Evolutionary conservation across 2,888 invertebrate species (phyloP), one percentile per base, ranked within the genome.

Genomic region (Trachelus tabidus): DNA sequence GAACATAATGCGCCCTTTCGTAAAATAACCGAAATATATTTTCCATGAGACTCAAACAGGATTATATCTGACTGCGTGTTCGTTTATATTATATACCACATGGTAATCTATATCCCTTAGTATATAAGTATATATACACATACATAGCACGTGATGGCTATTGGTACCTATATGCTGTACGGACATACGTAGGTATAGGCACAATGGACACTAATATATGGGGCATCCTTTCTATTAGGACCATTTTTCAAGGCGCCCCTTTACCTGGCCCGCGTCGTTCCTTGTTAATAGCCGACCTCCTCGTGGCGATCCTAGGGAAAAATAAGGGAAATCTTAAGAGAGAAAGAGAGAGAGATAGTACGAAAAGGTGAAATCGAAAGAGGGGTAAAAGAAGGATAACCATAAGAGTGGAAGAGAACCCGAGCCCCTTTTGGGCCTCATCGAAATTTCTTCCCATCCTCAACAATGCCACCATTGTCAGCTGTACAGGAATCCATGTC

Each of bases 181-280:
- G 34, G 31, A 77, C 73, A 74, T 34, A 30, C 74, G 23, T 30
- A 34, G 40, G 34, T 75, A 34, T 74, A 40, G 75, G 81, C 80
- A 84, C 83, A 83, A 85, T 85, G 83, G 82, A 82, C 82, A 84
- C 85, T 85, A 85, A 86, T 85, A 86, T 86, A 84, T 83, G 85
- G 84, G 84, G 69, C 82, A 81, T 79, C 79, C 79, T 80, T 81
- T 81, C 78, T 81, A 81, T 83, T 80, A 78, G 68, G 75, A 73
- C 76, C 79, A 81, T 80, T 82, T 81, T 84, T 83, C 82, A 83
- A 78, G 71, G 77, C 80, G 73, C 79, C 79, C 80, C 79, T 69
- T 80, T 80, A 77, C 81, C 80, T 81, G 80, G 71, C 12, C 56
- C 71, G 33, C 73, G 35, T 69, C 78, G 73, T 34, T 79, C 79